These are phyloP conservation scores for Synaphobranchus kaupii DNA, from an alignment of 2,797 vertebrate genomes.

Conservation along the genomic window DNA sequence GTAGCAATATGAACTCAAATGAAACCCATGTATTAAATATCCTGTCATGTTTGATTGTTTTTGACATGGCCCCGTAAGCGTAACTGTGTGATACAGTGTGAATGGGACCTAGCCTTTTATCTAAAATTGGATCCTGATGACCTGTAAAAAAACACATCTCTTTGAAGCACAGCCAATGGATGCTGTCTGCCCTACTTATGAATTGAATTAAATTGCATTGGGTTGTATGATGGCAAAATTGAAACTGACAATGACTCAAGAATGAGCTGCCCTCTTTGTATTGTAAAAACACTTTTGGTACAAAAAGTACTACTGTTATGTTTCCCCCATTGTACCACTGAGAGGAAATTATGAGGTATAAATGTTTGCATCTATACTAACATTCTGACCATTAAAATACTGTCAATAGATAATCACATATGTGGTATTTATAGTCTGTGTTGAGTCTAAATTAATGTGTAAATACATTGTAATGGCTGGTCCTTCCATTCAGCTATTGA, in stretches of 20 bases:
- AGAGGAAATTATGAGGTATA: too few species aligned
- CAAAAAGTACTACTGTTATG: too few species aligned
- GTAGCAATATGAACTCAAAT: neutral
- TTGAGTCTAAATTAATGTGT: too few species aligned
- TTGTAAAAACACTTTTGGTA: neutral
- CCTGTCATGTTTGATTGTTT: neutral
- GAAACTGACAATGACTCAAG: neutral
- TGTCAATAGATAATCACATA: too few species aligned
- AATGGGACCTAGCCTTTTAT: neutral
- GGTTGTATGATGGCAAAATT: neutral
- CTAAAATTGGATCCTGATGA: neutral
- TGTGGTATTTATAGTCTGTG: too few species aligned
- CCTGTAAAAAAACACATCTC: neutral
- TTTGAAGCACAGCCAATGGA: neutral
- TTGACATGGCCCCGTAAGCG: neutral
- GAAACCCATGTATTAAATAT: neutral
- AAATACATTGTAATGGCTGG: too few species aligned
- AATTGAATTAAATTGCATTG: neutral
- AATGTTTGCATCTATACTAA: too few species aligned
- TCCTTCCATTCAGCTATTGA: too few species aligned
- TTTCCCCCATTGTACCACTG: too few species aligned
- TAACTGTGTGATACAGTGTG: neutral
- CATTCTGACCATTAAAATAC: too few species aligned
- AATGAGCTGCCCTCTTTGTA: neutral
- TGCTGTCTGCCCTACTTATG: neutral